phyloP scores from a whole-genome alignment of 1,140 invertebrate species.

The Procambarus clarkii region DNA sequence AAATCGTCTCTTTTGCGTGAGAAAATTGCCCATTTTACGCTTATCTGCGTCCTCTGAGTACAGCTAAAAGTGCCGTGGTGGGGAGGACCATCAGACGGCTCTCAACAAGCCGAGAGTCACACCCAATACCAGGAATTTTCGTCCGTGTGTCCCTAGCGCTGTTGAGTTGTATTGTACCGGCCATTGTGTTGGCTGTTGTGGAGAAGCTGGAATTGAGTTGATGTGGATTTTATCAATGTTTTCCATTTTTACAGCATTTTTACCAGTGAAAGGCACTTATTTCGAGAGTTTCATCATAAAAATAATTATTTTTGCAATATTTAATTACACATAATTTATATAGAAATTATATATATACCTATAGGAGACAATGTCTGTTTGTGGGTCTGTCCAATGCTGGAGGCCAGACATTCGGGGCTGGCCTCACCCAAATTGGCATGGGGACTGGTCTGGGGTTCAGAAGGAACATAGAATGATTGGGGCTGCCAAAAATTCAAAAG shows the following conservation, averaged over 20 bases:
- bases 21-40: slow-evolving; percentile 64
- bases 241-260: slow-evolving; percentile 58
- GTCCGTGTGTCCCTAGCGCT: background rate
- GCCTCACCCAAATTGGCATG: no score
- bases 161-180: slow-evolving; percentile 18
- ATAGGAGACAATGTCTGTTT: background rate
- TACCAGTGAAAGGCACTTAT: slow-evolving; percentile 19
- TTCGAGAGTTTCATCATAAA: background rate
- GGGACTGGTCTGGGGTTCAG: no score
- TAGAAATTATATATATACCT: background rate
- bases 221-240: slow-evolving; percentile 64
- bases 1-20: slow-evolving; percentile 59
- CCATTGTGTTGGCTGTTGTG: slow-evolving; percentile 50
- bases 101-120: background rate
- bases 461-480: no score
- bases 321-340: no score
- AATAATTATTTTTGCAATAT: no score
- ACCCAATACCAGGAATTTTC: background rate
- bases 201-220: slow-evolving; percentile 62
- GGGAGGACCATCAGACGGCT: background rate
- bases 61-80: slow-evolving; percentile 18
- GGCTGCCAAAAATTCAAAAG: no score
- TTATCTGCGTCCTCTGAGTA: slow-evolving; percentile 63
- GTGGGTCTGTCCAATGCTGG: no score
- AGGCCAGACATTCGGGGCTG: no score